These are phyloP conservation scores for Jordanella pulchra DNA, from an alignment of 2,797 vertebrate species.

Conservation along the genomic window DNA sequence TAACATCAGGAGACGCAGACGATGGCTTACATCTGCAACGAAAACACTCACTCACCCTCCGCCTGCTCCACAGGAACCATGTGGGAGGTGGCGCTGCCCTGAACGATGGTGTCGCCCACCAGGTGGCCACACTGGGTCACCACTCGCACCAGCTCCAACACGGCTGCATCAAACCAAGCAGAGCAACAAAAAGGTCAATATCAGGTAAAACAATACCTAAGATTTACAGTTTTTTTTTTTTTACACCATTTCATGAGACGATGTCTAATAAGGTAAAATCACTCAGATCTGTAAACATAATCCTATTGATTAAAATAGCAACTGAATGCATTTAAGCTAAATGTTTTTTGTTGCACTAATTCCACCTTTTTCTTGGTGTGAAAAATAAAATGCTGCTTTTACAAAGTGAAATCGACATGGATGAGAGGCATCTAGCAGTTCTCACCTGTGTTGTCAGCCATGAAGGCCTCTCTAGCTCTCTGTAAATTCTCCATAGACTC, in stretches of 20 bases:
- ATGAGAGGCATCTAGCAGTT: background rate
- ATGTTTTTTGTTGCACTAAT: background rate
- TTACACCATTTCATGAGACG: background rate
- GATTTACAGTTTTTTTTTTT: background rate
- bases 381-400: background rate
- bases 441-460: conserved; percentile 82
- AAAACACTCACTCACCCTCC: conserved; percentile 70
- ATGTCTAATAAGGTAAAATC: background rate
- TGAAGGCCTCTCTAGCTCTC: conserved; percentile 74
- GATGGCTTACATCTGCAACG: conserved; percentile 5
- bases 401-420: background rate
- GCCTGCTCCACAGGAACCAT: conserved; percentile 89
- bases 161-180: conserved; percentile 64
- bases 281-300: background rate
- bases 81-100: conserved; percentile 90
- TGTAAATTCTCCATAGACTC: conserved; percentile 82
- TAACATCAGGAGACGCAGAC: conserved; percentile 10
- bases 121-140: conserved; percentile 89
- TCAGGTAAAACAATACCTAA: background rate
- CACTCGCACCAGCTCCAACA: conserved; percentile 82
- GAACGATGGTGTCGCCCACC: conserved; percentile 88
- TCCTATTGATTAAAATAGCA: background rate
- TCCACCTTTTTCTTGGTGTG: background rate
- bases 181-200: background rate
- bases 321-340: background rate